These are phyloP conservation scores for Mythimna pallens DNA, from an alignment of 2,888 invertebrate genomes.

Conservation along the genomic window DNA sequence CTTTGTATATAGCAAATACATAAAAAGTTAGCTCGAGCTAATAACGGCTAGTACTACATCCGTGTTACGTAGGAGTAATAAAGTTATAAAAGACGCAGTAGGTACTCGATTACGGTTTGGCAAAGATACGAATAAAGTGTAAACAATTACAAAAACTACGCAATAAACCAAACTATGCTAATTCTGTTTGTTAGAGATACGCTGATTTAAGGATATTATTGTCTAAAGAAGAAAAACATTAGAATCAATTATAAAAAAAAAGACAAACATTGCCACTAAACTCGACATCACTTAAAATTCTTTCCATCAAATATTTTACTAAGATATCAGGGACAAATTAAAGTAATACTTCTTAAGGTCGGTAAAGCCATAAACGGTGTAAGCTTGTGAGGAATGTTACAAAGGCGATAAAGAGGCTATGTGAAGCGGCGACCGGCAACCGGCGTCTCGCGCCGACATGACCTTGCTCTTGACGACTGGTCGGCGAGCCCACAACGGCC, in stretches of 20 bases:
- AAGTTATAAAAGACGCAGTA: slow-evolving; percentile 43
- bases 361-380: slow-evolving; percentile 58
- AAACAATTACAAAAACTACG: slow-evolving; percentile 38
- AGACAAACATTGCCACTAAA: slow-evolving; percentile 22
- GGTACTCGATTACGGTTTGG: slow-evolving; percentile 34
- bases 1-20: slow-evolving; percentile 28
- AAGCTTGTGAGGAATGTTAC: slow-evolving; percentile 65
- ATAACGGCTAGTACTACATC: slow-evolving; percentile 14
- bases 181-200: slow-evolving; percentile 8
- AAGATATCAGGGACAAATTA: slow-evolving; percentile 54
- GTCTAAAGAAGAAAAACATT: slow-evolving; percentile 19
- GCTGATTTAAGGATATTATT: slow-evolving; percentile 21
- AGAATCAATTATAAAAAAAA: slow-evolving; percentile 22
- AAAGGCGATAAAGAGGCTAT: slow-evolving; percentile 61
- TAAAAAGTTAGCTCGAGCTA: slow-evolving; percentile 22
- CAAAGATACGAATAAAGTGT: slow-evolving; percentile 32
- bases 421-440: slow-evolving; percentile 54
- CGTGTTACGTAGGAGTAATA: slow-evolving; percentile 17
- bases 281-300: slow-evolving; percentile 47
- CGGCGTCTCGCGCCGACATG: slow-evolving; percentile 66
- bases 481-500: slow-evolving; percentile 84
- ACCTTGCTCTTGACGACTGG: slow-evolving; percentile 87
- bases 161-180: slow-evolving; percentile 23
- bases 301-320: slow-evolving; percentile 42
- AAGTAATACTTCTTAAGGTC: slow-evolving; percentile 56